Evolutionary conservation across 2,113 vertebrate genomes (phyloP).

Genomic region (Alosa alosa): DNA sequence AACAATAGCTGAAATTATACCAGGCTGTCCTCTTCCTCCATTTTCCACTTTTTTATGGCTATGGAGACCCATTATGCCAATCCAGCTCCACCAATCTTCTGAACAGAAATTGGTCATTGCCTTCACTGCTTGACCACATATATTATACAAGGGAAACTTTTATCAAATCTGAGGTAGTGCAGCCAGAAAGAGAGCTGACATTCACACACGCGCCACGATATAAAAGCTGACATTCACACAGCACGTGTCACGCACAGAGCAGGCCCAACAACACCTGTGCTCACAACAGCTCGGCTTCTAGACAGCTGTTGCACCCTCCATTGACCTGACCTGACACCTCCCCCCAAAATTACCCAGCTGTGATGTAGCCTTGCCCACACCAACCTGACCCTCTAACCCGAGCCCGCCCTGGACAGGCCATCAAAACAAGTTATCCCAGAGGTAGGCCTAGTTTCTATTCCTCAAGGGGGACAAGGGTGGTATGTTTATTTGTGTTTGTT

Average conservation of each 20-base stretch:
- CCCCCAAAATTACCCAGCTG: conserved; percentile 10
- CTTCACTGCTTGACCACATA: neutral
- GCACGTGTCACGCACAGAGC: neutral
- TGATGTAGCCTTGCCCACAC: neutral
- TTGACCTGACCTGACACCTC: neutral
- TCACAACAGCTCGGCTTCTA: neutral
- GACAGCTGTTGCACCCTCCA: neutral
- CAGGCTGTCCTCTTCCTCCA: conserved; percentile 9
- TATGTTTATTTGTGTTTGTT: neutral
- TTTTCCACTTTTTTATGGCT: conserved; percentile 15
- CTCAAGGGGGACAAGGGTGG: neutral
- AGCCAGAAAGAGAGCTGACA: neutral
- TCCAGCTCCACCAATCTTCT: conserved; percentile 15
- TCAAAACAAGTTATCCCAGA: neutral
- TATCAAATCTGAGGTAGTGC: neutral
- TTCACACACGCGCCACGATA: neutral
- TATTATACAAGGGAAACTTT: conserved; percentile 3
- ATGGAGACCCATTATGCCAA: conserved; percentile 21
- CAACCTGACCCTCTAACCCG: neutral
- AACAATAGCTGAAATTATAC: conserved; percentile 15
- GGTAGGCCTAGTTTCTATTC: neutral
- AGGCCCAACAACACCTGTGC: neutral
- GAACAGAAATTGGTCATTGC: conserved; percentile 12
- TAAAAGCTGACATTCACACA: neutral
- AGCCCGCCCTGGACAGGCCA: neutral